These are phyloP conservation scores for Dasypolia templi DNA, from an alignment of 2,888 invertebrate species.

Conservation along the genomic window DNA sequence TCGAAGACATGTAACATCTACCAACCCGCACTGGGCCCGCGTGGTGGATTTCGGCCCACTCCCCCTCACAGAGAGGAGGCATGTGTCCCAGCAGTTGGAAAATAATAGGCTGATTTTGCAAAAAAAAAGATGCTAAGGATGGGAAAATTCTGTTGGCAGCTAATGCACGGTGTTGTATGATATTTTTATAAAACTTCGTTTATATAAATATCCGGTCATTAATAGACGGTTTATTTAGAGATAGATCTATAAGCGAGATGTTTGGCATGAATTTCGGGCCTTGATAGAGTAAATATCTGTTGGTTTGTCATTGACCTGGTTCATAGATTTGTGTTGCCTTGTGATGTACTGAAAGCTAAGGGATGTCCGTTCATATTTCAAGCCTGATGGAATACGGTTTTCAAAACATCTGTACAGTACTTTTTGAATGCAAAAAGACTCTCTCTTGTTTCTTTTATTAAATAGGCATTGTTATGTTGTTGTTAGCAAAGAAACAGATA, in stretches of 20 bases:
- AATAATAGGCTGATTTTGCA: too few relatives aligned
- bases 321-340: slow-evolving; percentile 25
- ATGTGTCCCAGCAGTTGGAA: too few relatives aligned
- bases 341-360: slow-evolving; percentile 10
- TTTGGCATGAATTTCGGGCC: slow-evolving; percentile 43
- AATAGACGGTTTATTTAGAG: slow-evolving; percentile 43
- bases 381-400: background rate
- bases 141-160: background rate
- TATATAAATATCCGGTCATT: slow-evolving; percentile 22
- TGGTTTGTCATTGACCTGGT: slow-evolving; percentile 47
- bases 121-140: background rate
- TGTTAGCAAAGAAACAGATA: background rate
- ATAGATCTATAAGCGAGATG: slow-evolving; percentile 19
- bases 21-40: too few relatives aligned
- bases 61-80: too few relatives aligned
- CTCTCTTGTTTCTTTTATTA: background rate
- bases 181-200: slow-evolving; percentile 12
- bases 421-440: too few relatives aligned
- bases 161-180: slow-evolving; percentile 10
- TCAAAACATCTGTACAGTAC: background rate
- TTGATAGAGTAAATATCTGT: slow-evolving; percentile 24
- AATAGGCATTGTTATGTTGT: background rate
- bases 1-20: too few relatives aligned
- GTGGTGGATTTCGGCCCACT: too few relatives aligned
- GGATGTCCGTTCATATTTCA: background rate